phyloP scores from a whole-genome alignment of 92 coral and sea anemone genomes.

The Zoanthus sociatus region DNA sequence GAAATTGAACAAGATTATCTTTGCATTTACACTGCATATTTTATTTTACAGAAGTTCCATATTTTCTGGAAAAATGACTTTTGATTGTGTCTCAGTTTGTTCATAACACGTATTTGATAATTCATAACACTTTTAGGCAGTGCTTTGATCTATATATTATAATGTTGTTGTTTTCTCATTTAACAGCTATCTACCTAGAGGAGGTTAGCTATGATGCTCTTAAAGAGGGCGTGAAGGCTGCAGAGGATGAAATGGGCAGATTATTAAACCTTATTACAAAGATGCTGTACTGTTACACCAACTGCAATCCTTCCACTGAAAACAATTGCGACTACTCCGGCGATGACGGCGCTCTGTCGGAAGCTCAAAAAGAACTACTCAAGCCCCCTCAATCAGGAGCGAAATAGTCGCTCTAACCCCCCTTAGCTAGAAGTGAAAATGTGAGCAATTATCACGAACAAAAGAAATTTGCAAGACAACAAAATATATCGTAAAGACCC shows the following conservation, averaged over 20 bases:
- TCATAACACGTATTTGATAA: too few relatives aligned
- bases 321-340: not conserved
- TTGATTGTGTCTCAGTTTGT: too few relatives aligned
- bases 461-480: too few relatives aligned
- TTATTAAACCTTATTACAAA: not conserved
- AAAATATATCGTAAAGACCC: too few relatives aligned
- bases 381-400: not conserved
- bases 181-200: conserved; percentile 22
- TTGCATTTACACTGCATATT: too few relatives aligned
- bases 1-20: too few relatives aligned
- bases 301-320: not conserved
- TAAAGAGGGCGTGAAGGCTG: conserved; percentile 7
- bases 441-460: too few relatives aligned
- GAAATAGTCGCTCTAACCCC: not conserved
- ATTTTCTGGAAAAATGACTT: too few relatives aligned
- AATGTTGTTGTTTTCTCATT: not conserved
- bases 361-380: not conserved
- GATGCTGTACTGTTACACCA: not conserved
- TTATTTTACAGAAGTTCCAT: too few relatives aligned
- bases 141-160: not conserved
- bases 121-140: too few relatives aligned
- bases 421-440: too few relatives aligned
- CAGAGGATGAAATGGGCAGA: conserved; percentile 14
- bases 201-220: conserved; percentile 17
- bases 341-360: not conserved